A percentile compares a stretch with the other conserved stretches of the same genome.
Evolutionary conservation across 2,888 invertebrate species (phyloP).

Genomic region (Pandemis corylana): DNA sequence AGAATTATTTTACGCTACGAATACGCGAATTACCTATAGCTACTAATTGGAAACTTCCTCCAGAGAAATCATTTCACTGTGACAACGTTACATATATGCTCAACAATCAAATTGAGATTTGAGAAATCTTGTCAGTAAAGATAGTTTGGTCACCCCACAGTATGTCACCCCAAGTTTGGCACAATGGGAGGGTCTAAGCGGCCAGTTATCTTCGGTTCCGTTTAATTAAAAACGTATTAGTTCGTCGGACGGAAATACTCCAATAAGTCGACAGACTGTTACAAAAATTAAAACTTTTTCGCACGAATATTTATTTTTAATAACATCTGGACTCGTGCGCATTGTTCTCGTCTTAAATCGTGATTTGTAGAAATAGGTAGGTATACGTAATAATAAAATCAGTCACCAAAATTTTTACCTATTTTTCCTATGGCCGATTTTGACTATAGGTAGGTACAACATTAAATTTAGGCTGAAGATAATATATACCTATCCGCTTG

Average conservation of each 20-base stretch:
- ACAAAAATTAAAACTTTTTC: neutral
- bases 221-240: constrained; percentile 77
- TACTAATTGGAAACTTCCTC: no score
- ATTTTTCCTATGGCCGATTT: no score
- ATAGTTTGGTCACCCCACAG: constrained; percentile 20
- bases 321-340: neutral
- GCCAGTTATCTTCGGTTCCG: constrained; percentile 68
- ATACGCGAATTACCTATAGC: no score
- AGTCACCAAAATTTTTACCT: no score
- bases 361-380: neutral
- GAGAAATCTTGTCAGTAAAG: neutral
- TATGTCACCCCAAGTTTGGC: constrained; percentile 36
- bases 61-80: no score
- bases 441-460: no score
- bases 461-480: no score
- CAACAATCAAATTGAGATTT: no score
- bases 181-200: constrained; percentile 41
- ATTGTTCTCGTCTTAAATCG: neutral
- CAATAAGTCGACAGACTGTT: constrained; percentile 1
- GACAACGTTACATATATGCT: no score
- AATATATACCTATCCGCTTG: no score
- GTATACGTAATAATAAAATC: no score
- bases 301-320: constrained; percentile 1
- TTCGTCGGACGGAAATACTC: constrained; percentile 56
- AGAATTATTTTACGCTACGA: no score